A percentile compares a stretch with the other conserved stretches of the same genome.
These are phyloP conservation scores for Onychorhynchus coronatus DNA, from an alignment of 2,113 vertebrate species.

Conservation along the genomic window DNA sequence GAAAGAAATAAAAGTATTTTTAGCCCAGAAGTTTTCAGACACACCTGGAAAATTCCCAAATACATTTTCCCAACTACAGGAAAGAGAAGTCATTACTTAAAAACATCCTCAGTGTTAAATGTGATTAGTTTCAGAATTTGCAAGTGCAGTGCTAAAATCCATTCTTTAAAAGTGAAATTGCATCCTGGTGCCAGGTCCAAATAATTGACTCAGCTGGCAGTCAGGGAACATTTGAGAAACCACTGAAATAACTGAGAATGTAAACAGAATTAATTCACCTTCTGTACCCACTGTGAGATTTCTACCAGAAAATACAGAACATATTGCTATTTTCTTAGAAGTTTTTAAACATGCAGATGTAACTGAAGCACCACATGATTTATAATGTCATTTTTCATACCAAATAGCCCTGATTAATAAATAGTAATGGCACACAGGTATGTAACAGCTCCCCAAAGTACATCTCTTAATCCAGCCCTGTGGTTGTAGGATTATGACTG, in stretches of 20 bases:
- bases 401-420: neutral
- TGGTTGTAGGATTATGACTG: neutral
- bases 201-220: neutral
- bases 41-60: constrained; percentile 30
- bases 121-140: constrained; percentile 22
- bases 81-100: neutral
- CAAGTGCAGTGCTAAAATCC: constrained; percentile 3
- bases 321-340: neutral
- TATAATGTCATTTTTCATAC: neutral
- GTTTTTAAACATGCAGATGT: neutral
- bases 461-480: neutral
- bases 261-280: neutral
- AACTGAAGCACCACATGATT: neutral
- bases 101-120: constrained; percentile 1
- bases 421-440: neutral
- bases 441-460: neutral
- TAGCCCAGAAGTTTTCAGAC: constrained; percentile 33
- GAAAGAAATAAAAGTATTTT: constrained; percentile 38
- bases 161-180: constrained; percentile 13
- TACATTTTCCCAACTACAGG: constrained; percentile 41
- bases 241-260: neutral
- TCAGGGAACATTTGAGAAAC: neutral
- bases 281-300: neutral
- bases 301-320: neutral
- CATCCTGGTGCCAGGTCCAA: constrained; percentile 5